Conservation (phyloP, 2,888 invertebrate genomes). For the Cantharis nigra region DNA sequence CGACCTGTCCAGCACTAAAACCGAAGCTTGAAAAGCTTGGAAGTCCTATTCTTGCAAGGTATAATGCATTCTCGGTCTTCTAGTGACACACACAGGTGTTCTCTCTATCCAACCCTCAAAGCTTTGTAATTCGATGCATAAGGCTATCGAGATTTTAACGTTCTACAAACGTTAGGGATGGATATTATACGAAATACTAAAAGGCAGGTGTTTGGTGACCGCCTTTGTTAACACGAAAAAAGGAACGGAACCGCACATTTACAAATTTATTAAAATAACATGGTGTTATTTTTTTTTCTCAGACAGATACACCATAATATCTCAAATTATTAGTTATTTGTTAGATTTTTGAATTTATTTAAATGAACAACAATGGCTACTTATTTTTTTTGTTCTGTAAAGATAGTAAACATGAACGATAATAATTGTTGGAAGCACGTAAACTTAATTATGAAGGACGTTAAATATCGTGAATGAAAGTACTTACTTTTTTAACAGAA, state of each 20-base stretch:
- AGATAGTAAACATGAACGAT: not conserved
- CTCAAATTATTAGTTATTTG: not conserved
- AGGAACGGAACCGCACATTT: slow-evolving; percentile 10
- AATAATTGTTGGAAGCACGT: not conserved
- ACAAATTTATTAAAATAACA: slow-evolving; percentile 19
- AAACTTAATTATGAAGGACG: not conserved
- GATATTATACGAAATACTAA: slow-evolving; percentile 14
- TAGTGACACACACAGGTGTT: slow-evolving; percentile 13
- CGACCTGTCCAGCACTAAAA: slow-evolving; percentile 1
- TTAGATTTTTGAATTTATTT: not conserved
- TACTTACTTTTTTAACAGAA: not conserved
- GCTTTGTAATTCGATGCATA: slow-evolving; percentile 14
- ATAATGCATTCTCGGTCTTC: slow-evolving; percentile 5
- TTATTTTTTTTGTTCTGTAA: not conserved
- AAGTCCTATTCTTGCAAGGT: slow-evolving; percentile 6
- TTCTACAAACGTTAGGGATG: not conserved
- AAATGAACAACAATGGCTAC: not conserved
- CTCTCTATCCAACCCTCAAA: not conserved
- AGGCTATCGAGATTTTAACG: slow-evolving; percentile 5
- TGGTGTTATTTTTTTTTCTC: not conserved
- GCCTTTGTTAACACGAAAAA: slow-evolving; percentile 19
- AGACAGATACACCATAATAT: not conserved
- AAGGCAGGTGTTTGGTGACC: slow-evolving; percentile 17
- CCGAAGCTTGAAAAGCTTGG: slow-evolving; percentile 4
- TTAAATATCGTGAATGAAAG: not conserved